A percentile compares a stretch with the other conserved stretches of the same genome.
phyloP scores from a whole-genome alignment of 2,888 invertebrate genomes.

The Drosophila peninsularis region DNA sequence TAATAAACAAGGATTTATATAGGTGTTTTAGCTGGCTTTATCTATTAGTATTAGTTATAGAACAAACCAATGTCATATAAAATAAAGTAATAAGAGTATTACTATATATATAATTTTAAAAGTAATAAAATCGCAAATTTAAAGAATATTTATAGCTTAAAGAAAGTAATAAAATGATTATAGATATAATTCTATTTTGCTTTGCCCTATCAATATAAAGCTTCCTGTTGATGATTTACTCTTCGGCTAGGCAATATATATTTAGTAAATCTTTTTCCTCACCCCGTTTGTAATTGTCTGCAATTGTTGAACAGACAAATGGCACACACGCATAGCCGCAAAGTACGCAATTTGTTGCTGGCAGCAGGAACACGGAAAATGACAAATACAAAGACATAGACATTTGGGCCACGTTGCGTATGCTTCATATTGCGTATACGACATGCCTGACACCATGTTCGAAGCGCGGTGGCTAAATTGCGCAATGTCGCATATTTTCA shows the following conservation, averaged over 20 bases:
- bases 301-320: conserved; percentile 12
- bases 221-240: background rate
- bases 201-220: background rate
- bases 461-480: conserved; percentile 27
- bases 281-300: background rate
- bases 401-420: conserved; percentile 19
- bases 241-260: background rate
- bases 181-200: background rate
- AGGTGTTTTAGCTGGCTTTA: no score
- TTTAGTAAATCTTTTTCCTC: background rate
- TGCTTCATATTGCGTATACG: conserved; percentile 25
- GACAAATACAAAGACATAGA: conserved; percentile 9
- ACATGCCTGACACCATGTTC: conserved; percentile 11
- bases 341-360: conserved; percentile 22
- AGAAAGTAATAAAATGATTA: background rate
- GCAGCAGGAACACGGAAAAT: background rate
- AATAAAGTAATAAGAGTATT: no score
- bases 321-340: conserved; percentile 26
- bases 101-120: no score
- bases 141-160: background rate
- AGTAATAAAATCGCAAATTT: no score
- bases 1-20: no score
- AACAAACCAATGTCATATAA: no score
- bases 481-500: conserved; percentile 50
- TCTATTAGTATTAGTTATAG: no score